These are phyloP conservation scores for Garrulus glandarius DNA, from an alignment of 2,797 vertebrate species.

Conservation along the genomic window DNA sequence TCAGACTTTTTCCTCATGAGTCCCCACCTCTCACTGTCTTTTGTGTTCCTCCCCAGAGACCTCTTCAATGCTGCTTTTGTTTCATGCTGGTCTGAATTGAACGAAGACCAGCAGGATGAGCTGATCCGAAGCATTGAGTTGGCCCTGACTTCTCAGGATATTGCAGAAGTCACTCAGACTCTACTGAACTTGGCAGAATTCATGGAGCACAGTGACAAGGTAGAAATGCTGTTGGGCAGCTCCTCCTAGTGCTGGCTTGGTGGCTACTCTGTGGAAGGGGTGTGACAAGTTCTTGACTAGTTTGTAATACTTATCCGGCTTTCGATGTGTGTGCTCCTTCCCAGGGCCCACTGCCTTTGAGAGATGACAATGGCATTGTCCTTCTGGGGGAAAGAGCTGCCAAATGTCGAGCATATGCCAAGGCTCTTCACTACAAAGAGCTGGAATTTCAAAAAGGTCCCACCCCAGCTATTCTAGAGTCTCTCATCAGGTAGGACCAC, in stretches of 20 bases:
- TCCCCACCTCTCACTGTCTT: neutral
- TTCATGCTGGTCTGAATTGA: constrained; percentile 98
- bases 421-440: constrained; percentile 98
- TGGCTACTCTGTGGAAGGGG: neutral
- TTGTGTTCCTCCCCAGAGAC: constrained; percentile 78
- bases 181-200: constrained; percentile 97
- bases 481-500: constrained; percentile 92
- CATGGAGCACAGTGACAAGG: constrained; percentile 99
- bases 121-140: constrained; percentile 96
- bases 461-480: constrained; percentile 92
- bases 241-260: neutral
- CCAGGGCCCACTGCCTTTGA: constrained; percentile 92
- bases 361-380: constrained; percentile 97
- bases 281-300: rapidly evolving
- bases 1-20: neutral
- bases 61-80: constrained; percentile 98
- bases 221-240: constrained; percentile 28
- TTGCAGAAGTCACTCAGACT: constrained; percentile 97
- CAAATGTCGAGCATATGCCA: constrained; percentile 96
- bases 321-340: neutral
- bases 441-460: constrained; percentile 98
- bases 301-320: neutral
- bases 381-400: constrained; percentile 94
- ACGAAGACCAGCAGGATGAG: constrained; percentile 97
- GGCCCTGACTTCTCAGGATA: constrained; percentile 96